These are phyloP conservation scores for Scolanthus callimorphus DNA, from an alignment of 92 coral and sea anemone species.

Conservation along the genomic window DNA sequence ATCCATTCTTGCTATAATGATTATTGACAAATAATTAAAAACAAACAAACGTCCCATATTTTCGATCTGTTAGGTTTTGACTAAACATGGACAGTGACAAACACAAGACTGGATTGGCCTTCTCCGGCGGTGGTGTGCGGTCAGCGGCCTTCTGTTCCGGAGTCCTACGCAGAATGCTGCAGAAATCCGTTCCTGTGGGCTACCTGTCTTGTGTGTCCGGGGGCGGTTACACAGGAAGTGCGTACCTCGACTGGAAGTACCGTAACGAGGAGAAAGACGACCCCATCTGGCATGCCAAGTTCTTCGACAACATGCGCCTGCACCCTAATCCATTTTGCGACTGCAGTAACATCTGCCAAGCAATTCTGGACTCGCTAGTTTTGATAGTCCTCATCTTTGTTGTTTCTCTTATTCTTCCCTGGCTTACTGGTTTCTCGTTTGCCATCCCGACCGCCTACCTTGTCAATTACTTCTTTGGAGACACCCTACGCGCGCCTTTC, in stretches of 20 bases:
- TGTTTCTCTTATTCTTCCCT: constrained; percentile 59
- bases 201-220: constrained; percentile 86
- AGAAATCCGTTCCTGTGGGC: constrained; percentile 52
- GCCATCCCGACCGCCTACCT: constrained; percentile 64
- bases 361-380: constrained; percentile 31
- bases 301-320: constrained; percentile 66
- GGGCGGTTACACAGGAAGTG: constrained; percentile 81
- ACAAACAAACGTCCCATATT: no score
- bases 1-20: no score
- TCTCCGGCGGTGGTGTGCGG: constrained; percentile 31
- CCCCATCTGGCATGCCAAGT: constrained; percentile 75
- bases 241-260: constrained; percentile 89
- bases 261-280: constrained; percentile 71
- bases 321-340: constrained; percentile 40
- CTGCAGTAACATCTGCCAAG: constrained; percentile 67
- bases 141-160: constrained; percentile 32
- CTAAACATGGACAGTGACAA: not conserved
- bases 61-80: no score
- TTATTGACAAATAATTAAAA: no score
- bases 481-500: constrained; percentile 54
- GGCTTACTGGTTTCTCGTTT: constrained; percentile 35
- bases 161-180: constrained; percentile 71
- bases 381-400: constrained; percentile 22
- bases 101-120: constrained; percentile 24
- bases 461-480: constrained; percentile 68